These are phyloP conservation scores for Condylostylus longicornis DNA, from an alignment of 1,140 invertebrate genomes.

Conservation along the genomic window DNA sequence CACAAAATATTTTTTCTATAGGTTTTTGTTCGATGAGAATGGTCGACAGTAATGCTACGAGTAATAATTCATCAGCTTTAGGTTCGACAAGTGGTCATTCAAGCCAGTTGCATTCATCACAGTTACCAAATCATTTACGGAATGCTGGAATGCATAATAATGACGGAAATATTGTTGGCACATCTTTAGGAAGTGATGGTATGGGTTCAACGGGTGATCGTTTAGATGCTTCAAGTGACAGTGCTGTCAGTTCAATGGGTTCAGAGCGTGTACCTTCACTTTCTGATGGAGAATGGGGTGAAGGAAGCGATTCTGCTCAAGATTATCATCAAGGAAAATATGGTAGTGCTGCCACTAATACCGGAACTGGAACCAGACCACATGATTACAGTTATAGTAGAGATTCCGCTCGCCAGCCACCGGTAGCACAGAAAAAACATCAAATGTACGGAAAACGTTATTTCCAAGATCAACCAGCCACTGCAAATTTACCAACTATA, in stretches of 20 bases:
- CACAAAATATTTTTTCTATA: no score
- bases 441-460: conserved; percentile 79
- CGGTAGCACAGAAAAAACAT: conserved; percentile 80
- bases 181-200: conserved; percentile 5
- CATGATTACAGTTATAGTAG: conserved; percentile 55
- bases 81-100: conserved; percentile 8
- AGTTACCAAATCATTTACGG: neutral
- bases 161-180: neutral
- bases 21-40: conserved; percentile 76
- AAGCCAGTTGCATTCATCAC: conserved; percentile 5
- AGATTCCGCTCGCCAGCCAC: conserved; percentile 36
- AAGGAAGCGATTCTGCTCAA: conserved; percentile 69
- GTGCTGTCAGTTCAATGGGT: conserved; percentile 80
- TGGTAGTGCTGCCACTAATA: no score
- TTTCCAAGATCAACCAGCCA: conserved; percentile 43
- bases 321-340: conserved; percentile 49
- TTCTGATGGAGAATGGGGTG: conserved; percentile 79
- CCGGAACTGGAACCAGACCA: no score
- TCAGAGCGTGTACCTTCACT: conserved; percentile 74
- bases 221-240: conserved; percentile 67
- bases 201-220: conserved; percentile 36
- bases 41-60: conserved; percentile 47
- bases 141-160: neutral
- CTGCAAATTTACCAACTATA: conserved; percentile 10
- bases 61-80: conserved; percentile 30